These are phyloP conservation scores for Sesia bembeciformis DNA, from an alignment of 2,888 invertebrate species.

Conservation along the genomic window DNA sequence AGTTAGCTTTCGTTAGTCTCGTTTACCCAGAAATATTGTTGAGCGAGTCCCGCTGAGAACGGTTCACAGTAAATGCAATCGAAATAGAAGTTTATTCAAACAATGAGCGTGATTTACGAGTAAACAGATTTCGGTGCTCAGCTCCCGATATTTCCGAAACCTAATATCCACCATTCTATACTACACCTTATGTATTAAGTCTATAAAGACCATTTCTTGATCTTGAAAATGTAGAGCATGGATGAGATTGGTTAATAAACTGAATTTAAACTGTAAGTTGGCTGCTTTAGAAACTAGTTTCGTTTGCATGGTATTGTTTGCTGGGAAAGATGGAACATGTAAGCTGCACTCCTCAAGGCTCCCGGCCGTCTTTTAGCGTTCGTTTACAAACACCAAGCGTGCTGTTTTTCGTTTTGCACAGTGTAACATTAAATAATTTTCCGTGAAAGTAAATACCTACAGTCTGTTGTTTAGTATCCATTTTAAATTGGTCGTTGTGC, in stretches of 20 bases:
- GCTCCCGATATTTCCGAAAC: conserved; percentile 31
- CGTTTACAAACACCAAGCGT: conserved; percentile 60
- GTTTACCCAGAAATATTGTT: conserved; percentile 49
- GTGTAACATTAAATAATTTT: conserved; percentile 56
- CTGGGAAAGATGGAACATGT: conserved; percentile 50
- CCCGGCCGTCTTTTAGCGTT: conserved; percentile 33
- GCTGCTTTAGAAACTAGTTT: neutral
- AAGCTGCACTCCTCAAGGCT: conserved; percentile 60
- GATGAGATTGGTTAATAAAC: neutral
- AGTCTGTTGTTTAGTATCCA: conserved; percentile 22
- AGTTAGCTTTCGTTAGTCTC: conserved; percentile 40
- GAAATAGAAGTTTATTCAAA: conserved; percentile 69
- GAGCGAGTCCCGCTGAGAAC: conserved; percentile 35
- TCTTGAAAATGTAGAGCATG: neutral
- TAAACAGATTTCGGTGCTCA: conserved; percentile 55
- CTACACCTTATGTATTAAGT: neutral
- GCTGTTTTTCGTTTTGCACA: conserved; percentile 53
- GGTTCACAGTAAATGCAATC: conserved; percentile 55
- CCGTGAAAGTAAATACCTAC: conserved; percentile 41
- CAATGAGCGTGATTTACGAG: conserved; percentile 67
- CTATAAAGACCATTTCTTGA: neutral
- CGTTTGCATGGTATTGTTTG: neutral
- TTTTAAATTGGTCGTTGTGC: conserved; percentile 12
- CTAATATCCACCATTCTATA: neutral
- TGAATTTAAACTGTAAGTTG: neutral